Evolutionary conservation across 2,888 invertebrate genomes (phyloP).

Genomic region (Mesochorus sp.): DNA sequence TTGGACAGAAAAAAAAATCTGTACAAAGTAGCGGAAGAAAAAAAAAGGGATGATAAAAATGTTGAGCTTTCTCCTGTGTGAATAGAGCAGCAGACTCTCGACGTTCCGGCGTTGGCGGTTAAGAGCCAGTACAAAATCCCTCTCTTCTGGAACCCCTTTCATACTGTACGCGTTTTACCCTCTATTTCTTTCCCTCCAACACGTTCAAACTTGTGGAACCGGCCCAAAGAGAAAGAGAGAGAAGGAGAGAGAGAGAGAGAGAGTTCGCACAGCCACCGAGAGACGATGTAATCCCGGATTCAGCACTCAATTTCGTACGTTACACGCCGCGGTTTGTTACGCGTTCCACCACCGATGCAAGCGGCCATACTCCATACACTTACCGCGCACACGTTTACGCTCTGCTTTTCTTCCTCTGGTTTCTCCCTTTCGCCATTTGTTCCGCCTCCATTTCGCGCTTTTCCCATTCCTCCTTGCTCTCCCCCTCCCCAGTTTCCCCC

Average conservation of each 20-base stretch:
- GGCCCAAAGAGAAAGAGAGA: constrained; percentile 2
- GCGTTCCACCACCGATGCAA: constrained; percentile 21
- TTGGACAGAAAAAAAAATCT: no score
- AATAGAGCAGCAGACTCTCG: background rate
- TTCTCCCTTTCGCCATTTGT: constrained; percentile 43
- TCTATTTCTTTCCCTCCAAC: constrained; percentile 43
- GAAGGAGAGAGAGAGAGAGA: constrained; percentile 14
- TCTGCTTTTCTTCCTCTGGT: constrained; percentile 30
- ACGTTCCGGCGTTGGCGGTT: background rate
- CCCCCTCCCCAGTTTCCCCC: no score
- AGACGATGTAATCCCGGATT: constrained; percentile 80
- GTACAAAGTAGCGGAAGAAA: no score
- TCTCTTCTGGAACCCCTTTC: constrained; percentile 20
- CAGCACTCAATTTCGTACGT: constrained; percentile 81
- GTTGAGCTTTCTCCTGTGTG: no score
- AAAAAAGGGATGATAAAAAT: no score
- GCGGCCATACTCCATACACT: constrained; percentile 18
- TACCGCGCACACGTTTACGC: constrained; percentile 5
- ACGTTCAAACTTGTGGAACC: constrained; percentile 11
- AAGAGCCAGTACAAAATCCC: constrained; percentile 4
- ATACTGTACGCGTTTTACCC: background rate
- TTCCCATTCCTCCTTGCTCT: constrained; percentile 20
- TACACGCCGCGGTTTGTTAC: constrained; percentile 77
- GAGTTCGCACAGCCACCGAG: constrained; percentile 60
- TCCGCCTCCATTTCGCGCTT: constrained; percentile 30